A percentile compares a stretch with the other conserved stretches of the same genome.
phyloP scores from a whole-genome alignment of 2,113 vertebrate species.

The Agapornis roseicollis region DNA sequence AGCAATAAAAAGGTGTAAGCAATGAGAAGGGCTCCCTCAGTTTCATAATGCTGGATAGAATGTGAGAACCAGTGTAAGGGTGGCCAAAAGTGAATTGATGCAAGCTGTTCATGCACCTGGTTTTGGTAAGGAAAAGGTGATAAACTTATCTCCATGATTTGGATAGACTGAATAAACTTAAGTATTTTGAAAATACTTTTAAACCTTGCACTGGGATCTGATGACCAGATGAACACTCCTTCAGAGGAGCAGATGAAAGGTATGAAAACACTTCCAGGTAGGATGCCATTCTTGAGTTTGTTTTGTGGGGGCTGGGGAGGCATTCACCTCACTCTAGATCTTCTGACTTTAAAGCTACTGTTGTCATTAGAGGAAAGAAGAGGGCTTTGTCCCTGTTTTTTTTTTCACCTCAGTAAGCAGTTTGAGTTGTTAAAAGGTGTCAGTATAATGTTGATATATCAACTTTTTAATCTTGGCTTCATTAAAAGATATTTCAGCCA shows the following conservation, averaged over 20 bases:
- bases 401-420: not conserved
- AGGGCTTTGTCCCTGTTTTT: not conserved
- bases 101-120: rapidly evolving
- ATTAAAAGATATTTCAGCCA: not conserved
- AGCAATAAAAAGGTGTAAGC: not conserved
- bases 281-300: not conserved
- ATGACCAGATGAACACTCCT: not conserved
- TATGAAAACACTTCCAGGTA: not conserved
- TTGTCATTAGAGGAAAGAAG: not conserved
- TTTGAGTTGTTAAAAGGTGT: not conserved
- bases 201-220: not conserved
- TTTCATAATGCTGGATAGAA: not conserved
- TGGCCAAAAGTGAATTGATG: not conserved
- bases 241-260: not conserved
- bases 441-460: rapidly evolving
- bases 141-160: not conserved
- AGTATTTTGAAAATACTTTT: not conserved
- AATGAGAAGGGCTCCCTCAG: not conserved
- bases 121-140: not conserved
- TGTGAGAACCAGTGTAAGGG: not conserved
- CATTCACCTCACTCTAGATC: not conserved
- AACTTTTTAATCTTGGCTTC: not conserved
- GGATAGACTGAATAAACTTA: not conserved
- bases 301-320: not conserved
- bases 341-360: not conserved